Evolutionary conservation across 2,113 vertebrate species (phyloP).

Genomic region (Cyprinus carpio): DNA sequence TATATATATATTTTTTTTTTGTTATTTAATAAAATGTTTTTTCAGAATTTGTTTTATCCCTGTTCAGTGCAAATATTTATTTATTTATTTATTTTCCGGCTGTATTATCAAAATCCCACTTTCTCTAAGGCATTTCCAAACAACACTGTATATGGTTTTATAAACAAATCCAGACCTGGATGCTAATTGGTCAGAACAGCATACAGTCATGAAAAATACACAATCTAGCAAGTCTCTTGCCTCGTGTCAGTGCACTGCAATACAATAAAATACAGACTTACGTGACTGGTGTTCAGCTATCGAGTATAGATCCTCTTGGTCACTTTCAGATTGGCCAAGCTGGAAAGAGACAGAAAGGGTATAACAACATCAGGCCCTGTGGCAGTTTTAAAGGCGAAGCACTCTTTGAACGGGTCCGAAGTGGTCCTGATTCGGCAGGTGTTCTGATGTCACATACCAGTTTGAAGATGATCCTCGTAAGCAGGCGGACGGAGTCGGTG

Average conservation of each 20-base stretch:
- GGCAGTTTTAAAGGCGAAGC: constrained; percentile 3
- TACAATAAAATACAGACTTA: constrained; percentile 71
- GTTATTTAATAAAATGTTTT: too few relatives aligned
- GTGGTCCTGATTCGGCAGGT: background rate
- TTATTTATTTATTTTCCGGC: too few relatives aligned
- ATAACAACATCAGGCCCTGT: background rate
- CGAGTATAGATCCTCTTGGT: constrained; percentile 82
- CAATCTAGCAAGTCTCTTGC: background rate
- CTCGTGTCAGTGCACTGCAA: background rate
- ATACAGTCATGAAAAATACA: background rate
- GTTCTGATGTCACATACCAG: constrained; percentile 75
- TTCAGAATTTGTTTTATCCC: too few relatives aligned
- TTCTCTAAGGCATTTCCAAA: too few relatives aligned
- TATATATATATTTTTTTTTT: background rate
- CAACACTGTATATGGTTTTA: too few relatives aligned
- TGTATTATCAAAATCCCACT: too few relatives aligned
- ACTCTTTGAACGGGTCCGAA: background rate
- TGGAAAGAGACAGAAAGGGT: constrained; percentile 60
- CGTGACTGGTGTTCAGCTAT: constrained; percentile 88
- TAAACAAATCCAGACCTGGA: background rate
- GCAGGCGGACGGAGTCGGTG: constrained; percentile 89
- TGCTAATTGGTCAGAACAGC: background rate
- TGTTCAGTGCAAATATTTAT: too few relatives aligned
- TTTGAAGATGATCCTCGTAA: constrained; percentile 85
- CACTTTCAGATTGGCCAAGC: constrained; percentile 75